Conservation (phyloP, 2,888 invertebrate species). For the Coleophora flavipennella region DNA sequence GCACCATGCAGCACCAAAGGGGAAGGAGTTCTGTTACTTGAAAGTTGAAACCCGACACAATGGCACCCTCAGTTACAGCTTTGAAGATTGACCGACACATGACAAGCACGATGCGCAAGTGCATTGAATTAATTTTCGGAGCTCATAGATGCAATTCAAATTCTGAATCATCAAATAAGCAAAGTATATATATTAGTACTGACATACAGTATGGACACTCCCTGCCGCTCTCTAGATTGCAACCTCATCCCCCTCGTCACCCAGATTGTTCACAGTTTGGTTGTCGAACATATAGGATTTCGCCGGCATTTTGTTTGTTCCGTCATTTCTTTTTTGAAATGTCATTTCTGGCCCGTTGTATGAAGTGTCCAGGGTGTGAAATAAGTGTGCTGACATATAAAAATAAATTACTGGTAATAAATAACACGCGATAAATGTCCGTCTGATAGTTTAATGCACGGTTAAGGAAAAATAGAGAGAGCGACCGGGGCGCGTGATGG, state of each 20-base stretch:
- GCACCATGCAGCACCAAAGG: constrained; percentile 25
- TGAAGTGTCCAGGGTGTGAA: too few relatives aligned
- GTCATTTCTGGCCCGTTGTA: too few relatives aligned
- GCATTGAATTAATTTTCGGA: constrained; percentile 1
- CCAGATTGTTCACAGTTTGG: too few relatives aligned
- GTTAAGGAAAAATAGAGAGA: constrained; percentile 52
- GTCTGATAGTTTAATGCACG: constrained; percentile 55
- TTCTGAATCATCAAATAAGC: constrained; percentile 13
- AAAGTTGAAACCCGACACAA: constrained; percentile 33
- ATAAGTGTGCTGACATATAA: background rate
- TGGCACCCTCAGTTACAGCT: constrained; percentile 25
- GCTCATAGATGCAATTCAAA: constrained; percentile 16
- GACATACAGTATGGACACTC: too few relatives aligned
- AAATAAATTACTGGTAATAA: constrained; percentile 23
- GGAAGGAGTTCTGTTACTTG: constrained; percentile 39
- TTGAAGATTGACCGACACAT: background rate
- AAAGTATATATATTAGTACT: too few relatives aligned
- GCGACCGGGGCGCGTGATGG: constrained; percentile 45
- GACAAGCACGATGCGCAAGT: background rate
- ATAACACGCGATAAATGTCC: constrained; percentile 51
- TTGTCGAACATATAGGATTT: too few relatives aligned
- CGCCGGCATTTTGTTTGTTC: too few relatives aligned
- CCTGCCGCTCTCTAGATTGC: too few relatives aligned
- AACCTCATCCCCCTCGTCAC: too few relatives aligned
- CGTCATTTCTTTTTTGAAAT: too few relatives aligned